Evolutionary conservation across 30 jellyfish, hydroid and myxozoan species (phyloP).

Genomic region (Calvadosia cruxmelitensis): DNA sequence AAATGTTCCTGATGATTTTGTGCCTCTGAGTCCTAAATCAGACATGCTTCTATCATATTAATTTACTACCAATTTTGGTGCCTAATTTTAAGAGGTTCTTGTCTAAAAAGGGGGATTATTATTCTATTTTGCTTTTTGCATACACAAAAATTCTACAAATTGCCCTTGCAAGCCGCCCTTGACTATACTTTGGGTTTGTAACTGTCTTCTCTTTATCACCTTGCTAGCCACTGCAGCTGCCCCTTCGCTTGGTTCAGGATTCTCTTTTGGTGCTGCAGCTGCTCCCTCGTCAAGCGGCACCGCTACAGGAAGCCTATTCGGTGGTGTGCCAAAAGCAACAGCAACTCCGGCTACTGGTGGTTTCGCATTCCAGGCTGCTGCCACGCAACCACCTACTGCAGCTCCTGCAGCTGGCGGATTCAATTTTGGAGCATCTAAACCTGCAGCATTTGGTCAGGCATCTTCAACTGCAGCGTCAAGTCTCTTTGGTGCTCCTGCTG

Average conservation of each 20-base stretch:
- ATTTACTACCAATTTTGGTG: no score
- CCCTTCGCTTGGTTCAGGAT: not conserved
- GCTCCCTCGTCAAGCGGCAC: not conserved
- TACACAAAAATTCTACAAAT: no score
- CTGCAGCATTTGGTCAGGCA: conserved; percentile 1
- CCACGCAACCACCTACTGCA: not conserved
- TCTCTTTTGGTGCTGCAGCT: not conserved
- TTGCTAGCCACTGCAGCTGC: not conserved
- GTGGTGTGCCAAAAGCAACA: not conserved
- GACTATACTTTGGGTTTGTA: no score
- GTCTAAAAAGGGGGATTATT: no score
- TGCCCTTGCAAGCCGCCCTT: no score
- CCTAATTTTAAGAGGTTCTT: no score
- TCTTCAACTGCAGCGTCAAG: not conserved
- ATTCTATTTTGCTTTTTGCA: no score
- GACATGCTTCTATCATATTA: no score
- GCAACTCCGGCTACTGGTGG: not conserved
- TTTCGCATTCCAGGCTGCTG: not conserved
- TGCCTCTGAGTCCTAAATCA: no score
- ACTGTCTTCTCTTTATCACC: no score
- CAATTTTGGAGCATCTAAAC: not conserved
- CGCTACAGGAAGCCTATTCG: not conserved
- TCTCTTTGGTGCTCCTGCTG: not conserved
- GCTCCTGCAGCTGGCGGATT: not conserved
- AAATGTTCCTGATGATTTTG: no score